phyloP scores from a whole-genome alignment of 2,113 vertebrate species.

The Etheostoma spectabile region DNA sequence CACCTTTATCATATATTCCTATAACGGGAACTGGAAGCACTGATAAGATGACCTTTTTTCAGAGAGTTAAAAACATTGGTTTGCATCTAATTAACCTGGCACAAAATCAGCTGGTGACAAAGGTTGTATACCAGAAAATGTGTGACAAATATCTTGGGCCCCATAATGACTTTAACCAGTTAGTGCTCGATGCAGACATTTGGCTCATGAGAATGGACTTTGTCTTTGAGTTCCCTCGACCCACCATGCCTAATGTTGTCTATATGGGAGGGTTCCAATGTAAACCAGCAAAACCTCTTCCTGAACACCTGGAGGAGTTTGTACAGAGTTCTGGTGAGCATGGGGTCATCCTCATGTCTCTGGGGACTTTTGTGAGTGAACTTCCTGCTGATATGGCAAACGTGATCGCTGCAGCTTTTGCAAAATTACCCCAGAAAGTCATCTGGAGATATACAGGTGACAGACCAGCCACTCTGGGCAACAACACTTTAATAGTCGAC shows the following conservation, averaged over 20 bases:
- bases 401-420: slow-evolving; percentile 72
- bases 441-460: slow-evolving; percentile 78
- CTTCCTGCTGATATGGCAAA: slow-evolving; percentile 68
- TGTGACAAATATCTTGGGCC: slow-evolving; percentile 75
- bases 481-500: slow-evolving; percentile 78
- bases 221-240: slow-evolving; percentile 83
- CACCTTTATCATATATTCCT: slow-evolving; percentile 80
- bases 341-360: slow-evolving; percentile 82
- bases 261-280: slow-evolving; percentile 84
- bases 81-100: neutral
- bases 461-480: slow-evolving; percentile 69
- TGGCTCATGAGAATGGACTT: slow-evolving; percentile 85
- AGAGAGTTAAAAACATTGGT: slow-evolving; percentile 76
- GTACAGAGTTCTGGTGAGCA: slow-evolving; percentile 79
- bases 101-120: neutral
- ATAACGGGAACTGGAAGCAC: slow-evolving; percentile 57
- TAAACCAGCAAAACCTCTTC: slow-evolving; percentile 75
- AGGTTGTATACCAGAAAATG: slow-evolving; percentile 32
- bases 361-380: slow-evolving; percentile 73
- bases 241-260: slow-evolving; percentile 82
- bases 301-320: slow-evolving; percentile 78
- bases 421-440: slow-evolving; percentile 79
- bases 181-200: slow-evolving; percentile 77
- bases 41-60: slow-evolving; percentile 81
- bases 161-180: slow-evolving; percentile 56